phyloP scores from a whole-genome alignment of 2,888 invertebrate genomes.

The Erebia ligea region DNA sequence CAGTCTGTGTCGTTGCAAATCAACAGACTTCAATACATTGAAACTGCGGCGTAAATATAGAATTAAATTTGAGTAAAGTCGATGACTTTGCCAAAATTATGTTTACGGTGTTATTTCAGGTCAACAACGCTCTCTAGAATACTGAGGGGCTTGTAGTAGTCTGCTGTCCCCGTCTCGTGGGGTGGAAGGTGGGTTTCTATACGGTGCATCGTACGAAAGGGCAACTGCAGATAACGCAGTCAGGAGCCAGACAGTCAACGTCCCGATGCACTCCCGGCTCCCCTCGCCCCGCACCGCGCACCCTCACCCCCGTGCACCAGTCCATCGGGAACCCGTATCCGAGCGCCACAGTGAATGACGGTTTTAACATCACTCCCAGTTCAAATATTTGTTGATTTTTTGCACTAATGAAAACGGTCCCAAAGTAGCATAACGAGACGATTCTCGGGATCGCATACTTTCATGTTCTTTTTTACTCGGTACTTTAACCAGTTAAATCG shows the following conservation, averaged over 20 bases:
- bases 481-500: constrained; percentile 1
- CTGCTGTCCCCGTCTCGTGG: constrained; percentile 57
- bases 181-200: constrained; percentile 68
- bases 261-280: constrained; percentile 75
- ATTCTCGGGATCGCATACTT: constrained; percentile 44
- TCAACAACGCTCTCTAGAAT: constrained; percentile 71
- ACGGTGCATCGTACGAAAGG: constrained; percentile 81
- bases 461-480: constrained; percentile 8
- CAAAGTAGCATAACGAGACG: constrained; percentile 69
- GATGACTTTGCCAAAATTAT: constrained; percentile 34
- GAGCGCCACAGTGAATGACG: constrained; percentile 62
- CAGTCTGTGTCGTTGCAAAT: neutral
- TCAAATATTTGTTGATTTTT: constrained; percentile 60
- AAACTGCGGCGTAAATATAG: constrained; percentile 5
- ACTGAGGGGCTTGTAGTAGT: constrained; percentile 68
- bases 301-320: constrained; percentile 45
- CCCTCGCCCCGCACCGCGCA: constrained; percentile 46
- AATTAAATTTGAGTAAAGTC: constrained; percentile 22
- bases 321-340: constrained; percentile 74
- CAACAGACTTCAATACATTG: neutral
- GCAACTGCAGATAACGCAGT: constrained; percentile 82
- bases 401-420: constrained; percentile 72
- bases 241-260: constrained; percentile 81
- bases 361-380: constrained; percentile 64
- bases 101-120: constrained; percentile 61